Conservation (phyloP, 2,113 vertebrate genomes). For the Calypte anna region DNA sequence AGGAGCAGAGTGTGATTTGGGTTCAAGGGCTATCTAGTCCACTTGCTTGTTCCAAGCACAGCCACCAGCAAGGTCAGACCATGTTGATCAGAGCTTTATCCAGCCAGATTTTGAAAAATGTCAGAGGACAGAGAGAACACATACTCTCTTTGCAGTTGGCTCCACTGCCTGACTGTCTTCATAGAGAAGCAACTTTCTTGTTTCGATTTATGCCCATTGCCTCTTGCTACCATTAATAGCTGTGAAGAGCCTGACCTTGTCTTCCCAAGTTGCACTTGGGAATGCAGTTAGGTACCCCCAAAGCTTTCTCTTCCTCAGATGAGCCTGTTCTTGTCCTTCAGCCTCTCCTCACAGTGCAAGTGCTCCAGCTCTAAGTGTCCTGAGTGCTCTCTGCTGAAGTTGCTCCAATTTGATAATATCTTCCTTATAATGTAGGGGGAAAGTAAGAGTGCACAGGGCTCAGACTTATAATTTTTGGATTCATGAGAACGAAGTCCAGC, state of each 20-base stretch:
- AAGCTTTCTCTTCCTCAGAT: not conserved
- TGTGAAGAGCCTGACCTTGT: not conserved
- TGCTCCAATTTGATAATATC: not conserved
- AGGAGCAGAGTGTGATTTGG: not conserved
- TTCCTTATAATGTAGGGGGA: not conserved
- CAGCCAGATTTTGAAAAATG: not conserved
- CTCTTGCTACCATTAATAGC: not conserved
- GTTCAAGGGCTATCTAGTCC: not conserved
- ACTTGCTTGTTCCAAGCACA: not conserved
- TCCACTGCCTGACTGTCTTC: not conserved
- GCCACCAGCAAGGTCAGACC: fast-evolving
- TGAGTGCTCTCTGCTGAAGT: no score
- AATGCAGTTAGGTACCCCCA: not conserved
- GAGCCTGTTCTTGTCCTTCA: not conserved
- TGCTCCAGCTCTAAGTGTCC: not conserved
- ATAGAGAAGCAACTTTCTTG: not conserved
- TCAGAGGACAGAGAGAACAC: not conserved
- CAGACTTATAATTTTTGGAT: not conserved
- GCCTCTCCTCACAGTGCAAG: not conserved
- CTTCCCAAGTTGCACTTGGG: not conserved
- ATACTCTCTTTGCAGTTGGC: not conserved
- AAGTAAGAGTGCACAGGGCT: not conserved
- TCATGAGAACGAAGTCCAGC: no score
- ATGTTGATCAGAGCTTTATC: not conserved
- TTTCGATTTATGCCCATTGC: not conserved